These are phyloP conservation scores for Gnatocerus cornutus DNA, from an alignment of 2,888 invertebrate genomes.

Conservation along the genomic window DNA sequence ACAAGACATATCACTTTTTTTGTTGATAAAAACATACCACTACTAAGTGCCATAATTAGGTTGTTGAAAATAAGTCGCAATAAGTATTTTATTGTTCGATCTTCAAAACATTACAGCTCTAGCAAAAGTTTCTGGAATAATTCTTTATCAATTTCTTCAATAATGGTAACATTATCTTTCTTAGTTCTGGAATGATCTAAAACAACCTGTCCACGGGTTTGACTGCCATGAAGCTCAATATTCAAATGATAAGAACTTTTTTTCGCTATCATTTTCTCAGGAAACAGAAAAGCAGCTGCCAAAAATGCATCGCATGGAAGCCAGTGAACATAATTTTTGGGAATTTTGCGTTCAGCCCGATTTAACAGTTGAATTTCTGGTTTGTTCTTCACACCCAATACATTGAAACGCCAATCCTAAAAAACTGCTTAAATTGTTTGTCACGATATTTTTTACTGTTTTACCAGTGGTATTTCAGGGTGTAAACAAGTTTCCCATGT, in stretches of 20 bases:
- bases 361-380: constrained; percentile 37
- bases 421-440: background rate
- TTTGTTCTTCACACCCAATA: constrained; percentile 36
- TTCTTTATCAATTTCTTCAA: constrained; percentile 65
- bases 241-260: constrained; percentile 30
- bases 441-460: too few relatives aligned
- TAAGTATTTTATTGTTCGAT: too few relatives aligned
- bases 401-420: constrained; percentile 44
- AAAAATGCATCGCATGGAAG: constrained; percentile 42
- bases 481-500: constrained; percentile 79
- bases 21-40: too few relatives aligned
- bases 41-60: too few relatives aligned
- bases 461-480: constrained; percentile 55
- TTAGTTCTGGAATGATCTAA: constrained; percentile 36
- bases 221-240: constrained; percentile 39
- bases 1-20: too few relatives aligned
- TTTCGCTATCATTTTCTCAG: constrained; percentile 26
- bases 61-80: too few relatives aligned
- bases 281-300: constrained; percentile 38
- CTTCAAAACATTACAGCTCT: constrained; percentile 7
- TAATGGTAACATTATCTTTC: constrained; percentile 35
- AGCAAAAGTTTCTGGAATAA: constrained; percentile 16
- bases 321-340: constrained; percentile 19
- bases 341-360: constrained; percentile 22
- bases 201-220: constrained; percentile 45